Evolutionary conservation across 1,140 invertebrate genomes (phyloP), one percentile per base, ranked within the genome.

Genomic region (Neodiprion pinetum): DNA sequence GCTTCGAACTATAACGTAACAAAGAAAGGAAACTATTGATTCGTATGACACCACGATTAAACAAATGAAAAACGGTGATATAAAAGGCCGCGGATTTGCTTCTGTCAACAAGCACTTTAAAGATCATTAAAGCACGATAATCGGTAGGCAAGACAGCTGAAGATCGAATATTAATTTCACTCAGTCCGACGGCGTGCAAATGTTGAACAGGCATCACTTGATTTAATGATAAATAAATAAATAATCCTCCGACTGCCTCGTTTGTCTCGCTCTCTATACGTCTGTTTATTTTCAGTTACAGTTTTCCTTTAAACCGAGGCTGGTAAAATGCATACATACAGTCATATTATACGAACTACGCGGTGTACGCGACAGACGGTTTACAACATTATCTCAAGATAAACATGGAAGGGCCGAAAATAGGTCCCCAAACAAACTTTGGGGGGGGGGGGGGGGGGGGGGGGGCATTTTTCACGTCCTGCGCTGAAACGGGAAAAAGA

Each of bases 221-320:
- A 12, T 69, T 47, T 7, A 69, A 12, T 65, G 4, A 65, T 23
- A 68, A 68, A 68, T 17, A 69, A 69, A 23, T 69, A 21, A 12
- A 14, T 69, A 7, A 14, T 69, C 67, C 17, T 23, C 11, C 5
- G 40, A 11, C 14, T 23, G 67, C n/a, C 11, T 11, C 21, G 67
- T 23, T 17, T 23, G 14, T 23, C 17, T 69, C 61, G 12, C 17
- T 65, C 21, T 23, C 14, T 14, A 69, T 23, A 14, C 40, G 9
- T 47, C 67, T 69, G 67, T 69, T 69, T 69, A 69, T 47, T 12
- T 11, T 69, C 23, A 69, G 21, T 69, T 10, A 69, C 67, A 69
- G 67, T 21, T 69, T 23, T 69, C 23, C 11, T 69, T 69, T 14
- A 69, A 14, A 12, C 67, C 21, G 17, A 21, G 40, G 67, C 17